These are phyloP conservation scores for Caenorhabditis elegans DNA, from an alignment of 1,140 invertebrate genomes.

Conservation along the genomic window WBcel235 BX284606.5:7587501-7588000, in stretches of 20 bases:
- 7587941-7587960: background rate
- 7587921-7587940: background rate
- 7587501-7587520: background rate
- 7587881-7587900: conserved; percentile 22
- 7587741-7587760: background rate
- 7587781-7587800: background rate
- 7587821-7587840: background rate
- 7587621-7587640: background rate
- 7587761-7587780: background rate
- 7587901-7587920: background rate
- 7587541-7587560: background rate
- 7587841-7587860: background rate
- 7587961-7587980: background rate
- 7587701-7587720: too few species aligned
- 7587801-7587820: background rate
- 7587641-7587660: too few species aligned
- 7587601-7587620: background rate
- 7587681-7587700: too few species aligned
- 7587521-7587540: background rate
- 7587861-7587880: background rate
- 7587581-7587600: background rate
- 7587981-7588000: background rate
- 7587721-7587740: background rate
- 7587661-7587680: too few species aligned
- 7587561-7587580: background rate